These are phyloP conservation scores for Anadara kagoshimensis DNA, from an alignment of 1,140 invertebrate genomes.

Conservation along the genomic window DNA sequence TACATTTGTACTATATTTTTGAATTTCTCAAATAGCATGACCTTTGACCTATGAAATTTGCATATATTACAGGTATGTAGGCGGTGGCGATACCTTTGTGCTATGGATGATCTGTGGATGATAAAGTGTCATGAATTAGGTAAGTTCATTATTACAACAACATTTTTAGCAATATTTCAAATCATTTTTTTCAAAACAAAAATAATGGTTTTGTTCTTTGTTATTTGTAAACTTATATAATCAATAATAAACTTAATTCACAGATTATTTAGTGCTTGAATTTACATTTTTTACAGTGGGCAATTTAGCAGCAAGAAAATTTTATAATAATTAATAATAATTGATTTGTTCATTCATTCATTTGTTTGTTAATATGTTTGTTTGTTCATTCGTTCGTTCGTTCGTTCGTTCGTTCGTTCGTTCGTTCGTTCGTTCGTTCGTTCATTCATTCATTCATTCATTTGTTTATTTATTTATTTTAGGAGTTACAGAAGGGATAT, in stretches of 20 bases:
- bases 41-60: neutral
- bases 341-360: neutral
- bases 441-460: neutral
- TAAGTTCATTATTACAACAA: slow-evolving; percentile 24
- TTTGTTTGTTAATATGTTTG: neutral
- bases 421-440: neutral
- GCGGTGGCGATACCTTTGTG: slow-evolving; percentile 66
- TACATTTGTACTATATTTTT: neutral
- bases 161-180: neutral
- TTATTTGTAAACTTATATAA: neutral
- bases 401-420: neutral
- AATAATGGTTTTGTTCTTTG: neutral
- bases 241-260: too few relatives aligned
- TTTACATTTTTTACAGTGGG: neutral
- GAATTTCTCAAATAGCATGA: neutral
- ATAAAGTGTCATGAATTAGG: slow-evolving; percentile 68
- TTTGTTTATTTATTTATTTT: neutral
- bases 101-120: slow-evolving; percentile 67
- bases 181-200: neutral
- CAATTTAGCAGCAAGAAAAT: neutral
- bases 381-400: neutral
- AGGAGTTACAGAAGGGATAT: slow-evolving; percentile 63
- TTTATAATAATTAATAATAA: neutral
- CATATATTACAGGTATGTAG: slow-evolving; percentile 54
- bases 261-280: too few relatives aligned